These are phyloP conservation scores for Meandrina meandrites DNA, from an alignment of 92 coral and sea anemone genomes.

Conservation along the genomic window DNA sequence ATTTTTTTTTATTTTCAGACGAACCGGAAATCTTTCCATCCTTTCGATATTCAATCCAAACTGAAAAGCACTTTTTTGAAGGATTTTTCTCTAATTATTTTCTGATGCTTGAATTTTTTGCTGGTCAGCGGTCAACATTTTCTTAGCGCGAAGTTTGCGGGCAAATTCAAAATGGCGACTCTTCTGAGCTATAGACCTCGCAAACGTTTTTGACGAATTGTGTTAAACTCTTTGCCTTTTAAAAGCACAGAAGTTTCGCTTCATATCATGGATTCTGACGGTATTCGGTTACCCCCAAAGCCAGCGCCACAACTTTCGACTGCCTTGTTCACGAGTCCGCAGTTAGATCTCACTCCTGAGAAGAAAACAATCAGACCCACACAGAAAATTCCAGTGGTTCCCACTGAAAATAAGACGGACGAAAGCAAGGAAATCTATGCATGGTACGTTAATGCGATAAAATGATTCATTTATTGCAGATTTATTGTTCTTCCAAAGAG, in stretches of 20 bases:
- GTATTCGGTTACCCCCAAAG: slow-evolving; percentile 68
- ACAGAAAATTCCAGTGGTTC: neutral
- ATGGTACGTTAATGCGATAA: slow-evolving; percentile 7
- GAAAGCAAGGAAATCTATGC: slow-evolving; percentile 12
- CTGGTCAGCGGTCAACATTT: slow-evolving; percentile 25
- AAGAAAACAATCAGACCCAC: slow-evolving; percentile 42
- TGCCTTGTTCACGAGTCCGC: slow-evolving; percentile 54
- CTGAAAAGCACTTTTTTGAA: too few species aligned
- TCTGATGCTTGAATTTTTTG: too few species aligned
- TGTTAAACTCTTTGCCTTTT: neutral
- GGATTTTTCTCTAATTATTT: too few species aligned
- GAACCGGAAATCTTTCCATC: too few species aligned
- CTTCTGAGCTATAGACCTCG: neutral
- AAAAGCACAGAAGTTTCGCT: neutral
- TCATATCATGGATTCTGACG: slow-evolving; percentile 58
- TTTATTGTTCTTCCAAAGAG: neutral
- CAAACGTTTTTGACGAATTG: neutral
- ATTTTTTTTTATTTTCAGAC: too few species aligned
- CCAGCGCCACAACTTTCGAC: slow-evolving; percentile 58
- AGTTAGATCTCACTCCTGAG: slow-evolving; percentile 83
- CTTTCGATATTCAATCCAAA: too few species aligned
- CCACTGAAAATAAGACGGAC: neutral
- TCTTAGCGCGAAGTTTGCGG: neutral
- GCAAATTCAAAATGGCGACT: slow-evolving; percentile 46
- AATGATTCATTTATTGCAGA: neutral